phyloP scores from a whole-genome alignment of 2,888 invertebrate species.

The Beris morrisii region DNA sequence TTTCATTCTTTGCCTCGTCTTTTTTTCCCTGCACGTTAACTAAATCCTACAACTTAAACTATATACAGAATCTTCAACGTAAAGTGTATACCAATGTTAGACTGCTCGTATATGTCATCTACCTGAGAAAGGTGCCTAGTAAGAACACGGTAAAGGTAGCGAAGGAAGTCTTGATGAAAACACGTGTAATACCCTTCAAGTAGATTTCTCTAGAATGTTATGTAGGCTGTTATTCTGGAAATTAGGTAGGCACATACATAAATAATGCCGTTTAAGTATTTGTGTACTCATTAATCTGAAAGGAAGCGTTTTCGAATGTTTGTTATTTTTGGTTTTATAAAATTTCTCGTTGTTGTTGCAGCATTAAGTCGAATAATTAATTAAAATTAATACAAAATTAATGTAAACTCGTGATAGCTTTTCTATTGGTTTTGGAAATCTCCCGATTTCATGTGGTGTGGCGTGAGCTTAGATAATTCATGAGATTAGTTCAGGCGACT shows the following conservation, averaged over 20 bases:
- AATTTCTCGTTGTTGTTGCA: too few species aligned
- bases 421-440: too few species aligned
- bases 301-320: neutral
- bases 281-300: slow-evolving; percentile 19
- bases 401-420: too few species aligned
- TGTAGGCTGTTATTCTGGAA: slow-evolving; percentile 25
- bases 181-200: slow-evolving; percentile 27
- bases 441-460: too few species aligned
- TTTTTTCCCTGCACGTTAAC: neutral
- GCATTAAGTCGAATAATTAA: too few species aligned
- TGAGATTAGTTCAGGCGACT: too few species aligned
- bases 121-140: neutral
- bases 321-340: too few species aligned
- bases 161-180: slow-evolving; percentile 20
- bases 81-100: neutral
- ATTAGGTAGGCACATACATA: slow-evolving; percentile 28
- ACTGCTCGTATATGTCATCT: too few species aligned
- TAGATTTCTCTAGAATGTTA: slow-evolving; percentile 25
- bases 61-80: too few species aligned
- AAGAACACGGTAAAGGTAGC: neutral
- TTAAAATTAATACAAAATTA: too few species aligned
- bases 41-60: neutral
- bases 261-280: slow-evolving; percentile 5
- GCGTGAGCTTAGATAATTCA: too few species aligned
- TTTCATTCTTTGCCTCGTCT: slow-evolving; percentile 11